These are phyloP conservation scores for Lochmaea crataegi DNA, from an alignment of 2,888 invertebrate species.

Conservation along the genomic window DNA sequence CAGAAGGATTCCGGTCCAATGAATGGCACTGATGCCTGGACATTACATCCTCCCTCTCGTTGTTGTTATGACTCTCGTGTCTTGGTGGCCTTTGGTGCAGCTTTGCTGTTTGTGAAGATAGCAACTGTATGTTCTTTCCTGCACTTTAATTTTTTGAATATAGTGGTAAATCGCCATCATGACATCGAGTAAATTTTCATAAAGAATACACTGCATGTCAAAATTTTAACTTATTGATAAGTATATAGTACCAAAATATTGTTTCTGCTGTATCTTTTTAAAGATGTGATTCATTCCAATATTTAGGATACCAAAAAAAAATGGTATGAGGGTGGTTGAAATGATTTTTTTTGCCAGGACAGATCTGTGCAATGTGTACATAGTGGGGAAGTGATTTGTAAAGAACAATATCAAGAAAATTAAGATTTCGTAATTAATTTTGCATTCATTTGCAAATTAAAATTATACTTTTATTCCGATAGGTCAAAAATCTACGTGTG, in stretches of 20 bases:
- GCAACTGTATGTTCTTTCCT: too few species aligned
- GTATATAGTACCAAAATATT: background rate
- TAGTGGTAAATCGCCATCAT: too few species aligned
- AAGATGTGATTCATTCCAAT: slow-evolving; percentile 46
- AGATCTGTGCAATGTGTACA: slow-evolving; percentile 62
- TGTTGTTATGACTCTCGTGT: too few species aligned
- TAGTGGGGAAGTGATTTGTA: slow-evolving; percentile 42
- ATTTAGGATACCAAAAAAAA: slow-evolving; percentile 11
- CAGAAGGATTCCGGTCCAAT: too few species aligned
- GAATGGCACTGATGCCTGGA: too few species aligned
- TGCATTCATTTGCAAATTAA: background rate
- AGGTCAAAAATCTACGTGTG: background rate
- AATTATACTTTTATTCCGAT: background rate
- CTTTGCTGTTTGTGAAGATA: too few species aligned
- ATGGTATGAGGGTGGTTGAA: slow-evolving; percentile 33
- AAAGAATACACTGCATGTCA: too few species aligned
- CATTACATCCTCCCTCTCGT: too few species aligned
- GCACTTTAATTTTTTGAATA: too few species aligned
- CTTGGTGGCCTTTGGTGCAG: too few species aligned
- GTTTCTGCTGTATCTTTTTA: slow-evolving; percentile 5
- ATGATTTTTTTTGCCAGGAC: slow-evolving; percentile 56
- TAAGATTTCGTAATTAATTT: background rate
- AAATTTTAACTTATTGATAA: background rate
- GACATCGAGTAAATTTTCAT: too few species aligned
- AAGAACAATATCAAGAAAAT: slow-evolving; percentile 28